These are phyloP conservation scores for Ciconia maguari DNA, from an alignment of 2,113 vertebrate species.

Conservation along the genomic window DNA sequence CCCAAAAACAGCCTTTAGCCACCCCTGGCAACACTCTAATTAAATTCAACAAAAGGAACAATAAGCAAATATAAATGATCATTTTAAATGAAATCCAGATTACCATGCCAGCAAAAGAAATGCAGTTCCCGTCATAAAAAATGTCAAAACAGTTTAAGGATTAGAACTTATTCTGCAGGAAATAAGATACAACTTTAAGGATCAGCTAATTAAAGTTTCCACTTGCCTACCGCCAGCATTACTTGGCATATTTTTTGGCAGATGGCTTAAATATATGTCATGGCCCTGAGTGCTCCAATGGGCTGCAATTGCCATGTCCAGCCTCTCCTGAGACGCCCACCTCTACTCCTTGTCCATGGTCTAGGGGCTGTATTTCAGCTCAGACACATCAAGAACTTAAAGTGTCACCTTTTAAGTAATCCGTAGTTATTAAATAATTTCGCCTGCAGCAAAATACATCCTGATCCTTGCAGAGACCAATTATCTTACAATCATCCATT, in stretches of 20 bases:
- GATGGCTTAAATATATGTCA: not conserved
- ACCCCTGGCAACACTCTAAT: not conserved
- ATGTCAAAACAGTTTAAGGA: not conserved
- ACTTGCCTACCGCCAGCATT: not conserved
- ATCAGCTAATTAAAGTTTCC: conserved; percentile 7
- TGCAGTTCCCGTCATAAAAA: not conserved
- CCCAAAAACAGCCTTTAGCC: not conserved
- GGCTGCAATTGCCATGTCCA: not conserved
- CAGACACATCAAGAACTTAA: not conserved
- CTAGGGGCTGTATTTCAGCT: not conserved
- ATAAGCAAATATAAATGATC: not conserved
- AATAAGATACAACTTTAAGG: not conserved
- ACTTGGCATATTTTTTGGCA: not conserved
- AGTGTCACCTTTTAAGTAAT: not conserved
- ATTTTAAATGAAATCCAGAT: conserved; percentile 29
- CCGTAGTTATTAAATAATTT: not conserved
- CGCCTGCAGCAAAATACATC: not conserved
- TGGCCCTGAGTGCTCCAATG: not conserved
- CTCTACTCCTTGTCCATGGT: accelerated
- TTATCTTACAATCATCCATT: not conserved
- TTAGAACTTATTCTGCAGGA: not conserved
- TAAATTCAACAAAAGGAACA: conserved; percentile 29
- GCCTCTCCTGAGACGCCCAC: not conserved
- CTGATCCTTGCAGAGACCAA: not conserved
- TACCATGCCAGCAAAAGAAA: not conserved